These are phyloP conservation scores for Saturnia japonica DNA, from an alignment of 2,888 invertebrate species.

Conservation along the genomic window DNA sequence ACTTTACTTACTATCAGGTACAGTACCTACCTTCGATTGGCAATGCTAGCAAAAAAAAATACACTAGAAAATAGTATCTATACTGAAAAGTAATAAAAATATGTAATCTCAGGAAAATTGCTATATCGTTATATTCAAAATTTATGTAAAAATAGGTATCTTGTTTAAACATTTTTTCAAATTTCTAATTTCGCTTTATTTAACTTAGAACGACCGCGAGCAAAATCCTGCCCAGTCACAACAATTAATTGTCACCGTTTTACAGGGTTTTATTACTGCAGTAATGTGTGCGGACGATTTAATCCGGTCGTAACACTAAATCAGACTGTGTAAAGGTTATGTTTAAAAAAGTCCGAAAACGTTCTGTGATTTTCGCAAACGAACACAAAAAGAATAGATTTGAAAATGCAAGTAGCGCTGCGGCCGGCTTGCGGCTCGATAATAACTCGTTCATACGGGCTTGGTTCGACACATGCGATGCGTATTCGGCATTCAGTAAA, in stretches of 20 bases:
- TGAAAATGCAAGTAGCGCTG: conserved; percentile 42
- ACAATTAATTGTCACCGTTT: conserved; percentile 28
- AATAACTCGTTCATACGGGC: conserved; percentile 53
- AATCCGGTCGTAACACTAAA: conserved; percentile 38
- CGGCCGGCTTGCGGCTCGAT: conserved; percentile 35
- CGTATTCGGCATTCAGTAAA: conserved; percentile 37
- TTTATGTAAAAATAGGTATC: too few species aligned
- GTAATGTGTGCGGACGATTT: conserved; percentile 27
- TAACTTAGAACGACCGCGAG: background rate
- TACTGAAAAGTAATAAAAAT: too few species aligned
- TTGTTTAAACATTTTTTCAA: background rate
- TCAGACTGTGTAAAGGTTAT: conserved; percentile 35
- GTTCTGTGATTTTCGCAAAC: conserved; percentile 35
- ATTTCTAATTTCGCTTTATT: background rate
- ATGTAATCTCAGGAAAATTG: too few species aligned
- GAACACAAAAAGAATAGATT: conserved; percentile 45
- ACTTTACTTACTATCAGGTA: too few species aligned
- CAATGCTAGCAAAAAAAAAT: too few species aligned
- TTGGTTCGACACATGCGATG: conserved; percentile 37
- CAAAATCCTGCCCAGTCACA: conserved; percentile 11
- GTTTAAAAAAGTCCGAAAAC: conserved; percentile 41
- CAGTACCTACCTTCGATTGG: too few species aligned
- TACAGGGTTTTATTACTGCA: conserved; percentile 24
- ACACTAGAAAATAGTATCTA: too few species aligned
- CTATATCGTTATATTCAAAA: too few species aligned